Evolutionary conservation across 2,113 vertebrate genomes (phyloP).

Genomic region (Gymnarchus niloticus): DNA sequence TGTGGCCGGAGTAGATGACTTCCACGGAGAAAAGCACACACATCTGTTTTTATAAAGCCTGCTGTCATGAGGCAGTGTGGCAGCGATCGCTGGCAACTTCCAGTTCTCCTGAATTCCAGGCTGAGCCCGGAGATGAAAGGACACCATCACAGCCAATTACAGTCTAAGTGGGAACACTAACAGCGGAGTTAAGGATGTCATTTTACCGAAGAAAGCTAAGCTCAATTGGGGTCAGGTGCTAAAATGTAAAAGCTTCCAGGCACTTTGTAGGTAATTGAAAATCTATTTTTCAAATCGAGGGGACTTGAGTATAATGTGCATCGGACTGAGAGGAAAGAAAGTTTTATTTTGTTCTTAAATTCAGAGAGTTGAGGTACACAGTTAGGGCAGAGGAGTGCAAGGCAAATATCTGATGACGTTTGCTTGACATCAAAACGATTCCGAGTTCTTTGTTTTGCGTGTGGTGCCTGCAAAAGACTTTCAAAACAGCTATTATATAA

Average conservation of each 20-base stretch:
- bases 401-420: not conserved
- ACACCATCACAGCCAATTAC: constrained; percentile 36
- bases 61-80: not conserved
- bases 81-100: constrained; percentile 14
- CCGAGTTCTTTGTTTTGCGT: not conserved
- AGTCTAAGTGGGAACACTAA: constrained; percentile 27
- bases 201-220: constrained; percentile 40
- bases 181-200: constrained; percentile 42
- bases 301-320: constrained; percentile 30
- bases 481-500: not conserved
- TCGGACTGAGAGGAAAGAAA: constrained; percentile 23
- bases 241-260: constrained; percentile 41
- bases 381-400: not conserved
- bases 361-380: constrained; percentile 4
- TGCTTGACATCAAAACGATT: not conserved
- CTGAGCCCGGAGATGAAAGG: constrained; percentile 27
- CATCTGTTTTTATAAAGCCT: not conserved
- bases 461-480: not conserved
- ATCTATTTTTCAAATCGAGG: constrained; percentile 46
- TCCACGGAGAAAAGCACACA: not conserved
- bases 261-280: constrained; percentile 46
- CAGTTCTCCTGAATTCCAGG: constrained; percentile 23
- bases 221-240: constrained; percentile 44
- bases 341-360: constrained; percentile 31
- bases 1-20: not conserved